phyloP scores from a whole-genome alignment of 1,140 invertebrate genomes.

The Drosophila asahinai region DNA sequence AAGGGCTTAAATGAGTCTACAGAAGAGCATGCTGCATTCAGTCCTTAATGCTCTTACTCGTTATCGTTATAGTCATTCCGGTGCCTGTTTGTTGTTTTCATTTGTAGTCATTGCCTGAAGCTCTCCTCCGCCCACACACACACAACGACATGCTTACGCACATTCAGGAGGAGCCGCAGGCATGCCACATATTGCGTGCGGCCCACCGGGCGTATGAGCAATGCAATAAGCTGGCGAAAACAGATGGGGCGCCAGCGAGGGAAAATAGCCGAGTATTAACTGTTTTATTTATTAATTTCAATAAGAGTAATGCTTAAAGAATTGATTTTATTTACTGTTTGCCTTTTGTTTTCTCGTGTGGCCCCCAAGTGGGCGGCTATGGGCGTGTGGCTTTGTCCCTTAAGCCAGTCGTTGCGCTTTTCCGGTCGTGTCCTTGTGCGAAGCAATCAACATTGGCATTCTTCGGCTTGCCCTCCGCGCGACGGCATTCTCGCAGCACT shows the following conservation, averaged over 20 bases:
- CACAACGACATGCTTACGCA: slow-evolving; percentile 8
- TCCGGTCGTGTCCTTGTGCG: slow-evolving; percentile 39
- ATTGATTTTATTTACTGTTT: slow-evolving; percentile 16
- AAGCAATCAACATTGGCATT: slow-evolving; percentile 59
- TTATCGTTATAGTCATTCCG: slow-evolving; percentile 5
- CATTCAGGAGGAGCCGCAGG: slow-evolving; percentile 17
- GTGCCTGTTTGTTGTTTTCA: slow-evolving; percentile 37
- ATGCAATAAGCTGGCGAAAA: slow-evolving; percentile 20
- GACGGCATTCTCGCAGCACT: slow-evolving; percentile 20
- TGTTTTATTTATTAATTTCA: slow-evolving; percentile 50
- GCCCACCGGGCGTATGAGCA: slow-evolving; percentile 34
- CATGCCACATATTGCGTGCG: slow-evolving; percentile 22
- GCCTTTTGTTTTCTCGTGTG: neutral
- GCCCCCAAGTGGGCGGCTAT: neutral
- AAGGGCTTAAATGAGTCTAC: too few species aligned
- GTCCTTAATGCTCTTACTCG: neutral
- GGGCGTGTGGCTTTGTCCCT: slow-evolving; percentile 22
- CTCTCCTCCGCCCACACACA: neutral
- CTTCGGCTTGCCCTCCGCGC: slow-evolving; percentile 35
- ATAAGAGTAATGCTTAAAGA: slow-evolving; percentile 26
- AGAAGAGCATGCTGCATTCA: slow-evolving; percentile 8
- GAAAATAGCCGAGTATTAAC: slow-evolving; percentile 1
- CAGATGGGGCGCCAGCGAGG: neutral
- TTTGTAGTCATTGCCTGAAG: slow-evolving; percentile 29
- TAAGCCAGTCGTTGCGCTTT: slow-evolving; percentile 38